These are phyloP conservation scores for Actenoides hombroni DNA, from an alignment of 2,113 vertebrate species.

Conservation along the genomic window DNA sequence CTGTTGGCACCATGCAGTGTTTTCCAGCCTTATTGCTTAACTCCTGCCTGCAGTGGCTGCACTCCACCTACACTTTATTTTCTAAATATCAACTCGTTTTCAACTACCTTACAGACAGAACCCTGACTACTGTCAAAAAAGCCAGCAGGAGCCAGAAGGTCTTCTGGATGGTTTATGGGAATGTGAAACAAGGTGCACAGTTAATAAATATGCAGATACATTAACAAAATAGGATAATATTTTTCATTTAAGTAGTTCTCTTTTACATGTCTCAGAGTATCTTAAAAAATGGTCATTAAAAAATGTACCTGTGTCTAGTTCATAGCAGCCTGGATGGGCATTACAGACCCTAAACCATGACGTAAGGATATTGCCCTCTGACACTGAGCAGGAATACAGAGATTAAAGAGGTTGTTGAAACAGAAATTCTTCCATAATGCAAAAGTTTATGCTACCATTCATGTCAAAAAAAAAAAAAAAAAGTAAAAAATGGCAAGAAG, in stretches of 20 bases:
- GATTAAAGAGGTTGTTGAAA: background rate
- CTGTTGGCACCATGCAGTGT: background rate
- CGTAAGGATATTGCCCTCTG: background rate
- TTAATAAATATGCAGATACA: background rate
- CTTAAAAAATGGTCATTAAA: background rate
- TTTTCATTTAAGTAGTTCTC: background rate
- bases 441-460: background rate
- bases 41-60: background rate
- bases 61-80: background rate
- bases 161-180: background rate
- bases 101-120: background rate
- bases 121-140: background rate
- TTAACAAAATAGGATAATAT: background rate
- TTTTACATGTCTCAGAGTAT: background rate
- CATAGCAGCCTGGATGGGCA: background rate
- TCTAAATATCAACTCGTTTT: background rate
- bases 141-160: background rate
- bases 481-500: background rate
- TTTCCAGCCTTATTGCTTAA: background rate
- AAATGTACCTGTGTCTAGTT: background rate
- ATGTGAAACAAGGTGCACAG: accelerated
- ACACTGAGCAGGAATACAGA: background rate
- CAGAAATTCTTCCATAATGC: background rate
- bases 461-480: background rate
- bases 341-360: background rate